Evolutionary conservation across 2,113 vertebrate genomes (phyloP).

Genomic region (Meles meles): DNA sequence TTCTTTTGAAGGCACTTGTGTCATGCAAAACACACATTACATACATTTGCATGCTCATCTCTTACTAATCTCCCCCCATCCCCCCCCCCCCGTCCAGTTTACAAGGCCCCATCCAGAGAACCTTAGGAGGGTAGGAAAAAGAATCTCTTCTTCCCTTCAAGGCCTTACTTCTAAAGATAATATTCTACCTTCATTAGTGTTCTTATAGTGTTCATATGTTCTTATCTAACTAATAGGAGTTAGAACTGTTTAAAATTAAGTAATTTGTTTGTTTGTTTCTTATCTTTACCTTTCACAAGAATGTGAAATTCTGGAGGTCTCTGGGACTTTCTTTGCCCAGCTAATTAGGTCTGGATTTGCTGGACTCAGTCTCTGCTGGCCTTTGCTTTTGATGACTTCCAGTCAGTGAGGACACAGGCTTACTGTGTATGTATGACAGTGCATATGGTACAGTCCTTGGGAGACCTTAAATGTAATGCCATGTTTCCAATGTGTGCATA

Average conservation of each 20-base stretch:
- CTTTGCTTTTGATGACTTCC: not conserved
- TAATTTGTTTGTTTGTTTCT: not conserved
- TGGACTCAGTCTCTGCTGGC: not conserved
- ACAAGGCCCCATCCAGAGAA: not conserved
- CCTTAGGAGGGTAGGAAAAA: not conserved
- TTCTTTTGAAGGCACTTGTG: not conserved
- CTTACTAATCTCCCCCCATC: not conserved
- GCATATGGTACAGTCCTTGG: not conserved
- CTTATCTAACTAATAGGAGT: not conserved
- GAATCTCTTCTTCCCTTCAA: not conserved
- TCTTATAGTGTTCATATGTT: not conserved
- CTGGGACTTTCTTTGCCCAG: not conserved
- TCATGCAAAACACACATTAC: not conserved
- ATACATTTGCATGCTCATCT: not conserved
- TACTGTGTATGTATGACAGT: not conserved
- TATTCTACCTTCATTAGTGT: not conserved
- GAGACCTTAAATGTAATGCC: not conserved
- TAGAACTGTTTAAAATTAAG: not conserved
- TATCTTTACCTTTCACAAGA: not conserved
- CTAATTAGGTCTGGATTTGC: not conserved
- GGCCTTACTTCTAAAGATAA: not conserved
- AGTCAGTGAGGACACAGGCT: not conserved
- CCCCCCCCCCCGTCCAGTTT: not conserved
- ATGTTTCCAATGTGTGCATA: not conserved
- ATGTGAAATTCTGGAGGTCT: not conserved